Conservation (phyloP, 2,113 vertebrate species). For the Atractosteus spatula region DNA sequence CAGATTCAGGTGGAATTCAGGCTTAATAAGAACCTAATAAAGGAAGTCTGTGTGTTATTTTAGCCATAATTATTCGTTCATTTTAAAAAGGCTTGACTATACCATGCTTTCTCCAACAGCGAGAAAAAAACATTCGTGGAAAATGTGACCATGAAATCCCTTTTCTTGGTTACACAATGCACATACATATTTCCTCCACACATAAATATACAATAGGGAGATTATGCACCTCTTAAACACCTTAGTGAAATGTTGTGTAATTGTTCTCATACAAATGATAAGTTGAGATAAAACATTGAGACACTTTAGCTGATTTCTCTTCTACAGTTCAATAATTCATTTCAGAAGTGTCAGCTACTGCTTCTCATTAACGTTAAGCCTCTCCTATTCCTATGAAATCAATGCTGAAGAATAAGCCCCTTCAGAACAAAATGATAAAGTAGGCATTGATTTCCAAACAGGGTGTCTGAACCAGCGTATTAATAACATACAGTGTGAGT, state of each 20-base stretch:
- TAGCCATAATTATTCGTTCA: too few species aligned
- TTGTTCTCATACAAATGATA: not conserved
- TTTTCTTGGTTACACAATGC: too few species aligned
- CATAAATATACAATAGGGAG: too few species aligned
- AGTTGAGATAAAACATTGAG: not conserved
- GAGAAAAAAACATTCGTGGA: too few species aligned
- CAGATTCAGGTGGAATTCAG: too few species aligned
- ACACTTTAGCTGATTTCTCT: slow-evolving; percentile 71
- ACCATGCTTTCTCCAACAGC: too few species aligned
- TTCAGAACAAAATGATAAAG: slow-evolving; percentile 74
- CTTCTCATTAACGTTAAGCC: slow-evolving; percentile 71
- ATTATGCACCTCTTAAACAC: not conserved
- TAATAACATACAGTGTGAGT: slow-evolving; percentile 69
- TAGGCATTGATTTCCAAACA: slow-evolving; percentile 78
- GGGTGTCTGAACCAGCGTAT: slow-evolving; percentile 67
- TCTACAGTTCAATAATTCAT: slow-evolving; percentile 77
- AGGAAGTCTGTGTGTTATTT: too few species aligned
- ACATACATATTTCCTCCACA: not conserved
- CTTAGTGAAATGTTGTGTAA: not conserved
- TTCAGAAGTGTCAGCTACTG: slow-evolving; percentile 65
- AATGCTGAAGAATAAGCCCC: slow-evolving; percentile 78
- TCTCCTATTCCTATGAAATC: slow-evolving; percentile 76
- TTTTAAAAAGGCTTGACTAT: too few species aligned
- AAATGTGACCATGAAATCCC: too few species aligned
- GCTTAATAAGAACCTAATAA: too few species aligned